These are phyloP conservation scores for Misgurnus mizolepis DNA, from an alignment of 2,113 vertebrate species.

Conservation along the genomic window DNA sequence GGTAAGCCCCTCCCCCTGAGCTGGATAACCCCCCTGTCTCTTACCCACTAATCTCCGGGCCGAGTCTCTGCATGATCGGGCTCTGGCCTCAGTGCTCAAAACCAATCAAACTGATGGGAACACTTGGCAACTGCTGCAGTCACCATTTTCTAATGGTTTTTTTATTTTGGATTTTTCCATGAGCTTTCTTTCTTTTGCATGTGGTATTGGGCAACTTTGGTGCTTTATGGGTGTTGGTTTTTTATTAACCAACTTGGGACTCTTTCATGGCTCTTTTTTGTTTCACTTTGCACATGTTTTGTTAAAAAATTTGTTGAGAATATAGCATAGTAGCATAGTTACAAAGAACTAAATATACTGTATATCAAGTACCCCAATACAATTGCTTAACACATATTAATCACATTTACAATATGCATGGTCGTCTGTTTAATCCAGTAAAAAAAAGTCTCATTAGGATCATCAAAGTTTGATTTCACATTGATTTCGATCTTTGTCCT, in stretches of 20 bases:
- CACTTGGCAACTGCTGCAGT: conserved; percentile 35
- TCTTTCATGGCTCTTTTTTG: neutral
- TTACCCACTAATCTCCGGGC: conserved; percentile 68
- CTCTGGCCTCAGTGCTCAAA: conserved; percentile 62
- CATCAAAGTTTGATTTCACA: too few species aligned
- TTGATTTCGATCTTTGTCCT: too few species aligned
- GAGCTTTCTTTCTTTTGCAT: conserved; percentile 66
- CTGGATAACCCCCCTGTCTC: conserved; percentile 71
- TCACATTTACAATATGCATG: too few species aligned
- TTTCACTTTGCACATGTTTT: too few species aligned
- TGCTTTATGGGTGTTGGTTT: conserved; percentile 21
- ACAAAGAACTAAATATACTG: too few species aligned
- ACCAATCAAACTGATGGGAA: conserved; percentile 46
- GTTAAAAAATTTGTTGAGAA: too few species aligned
- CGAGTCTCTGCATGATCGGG: conserved; percentile 80
- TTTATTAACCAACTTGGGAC: conserved; percentile 23
- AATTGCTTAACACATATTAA: too few species aligned
- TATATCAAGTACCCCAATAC: too few species aligned
- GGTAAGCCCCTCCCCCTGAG: conserved; percentile 81
- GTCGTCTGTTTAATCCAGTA: too few species aligned
- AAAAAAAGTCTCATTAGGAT: too few species aligned
- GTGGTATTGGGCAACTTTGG: conserved; percentile 63
- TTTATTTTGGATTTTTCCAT: conserved; percentile 56
- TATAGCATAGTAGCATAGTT: too few species aligned
- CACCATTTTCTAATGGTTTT: conserved; percentile 44